A percentile compares a stretch with the other conserved stretches of the same genome.
Evolutionary conservation across 2,888 invertebrate species (phyloP).

Genomic region (Lasioglossum pauxillum): DNA sequence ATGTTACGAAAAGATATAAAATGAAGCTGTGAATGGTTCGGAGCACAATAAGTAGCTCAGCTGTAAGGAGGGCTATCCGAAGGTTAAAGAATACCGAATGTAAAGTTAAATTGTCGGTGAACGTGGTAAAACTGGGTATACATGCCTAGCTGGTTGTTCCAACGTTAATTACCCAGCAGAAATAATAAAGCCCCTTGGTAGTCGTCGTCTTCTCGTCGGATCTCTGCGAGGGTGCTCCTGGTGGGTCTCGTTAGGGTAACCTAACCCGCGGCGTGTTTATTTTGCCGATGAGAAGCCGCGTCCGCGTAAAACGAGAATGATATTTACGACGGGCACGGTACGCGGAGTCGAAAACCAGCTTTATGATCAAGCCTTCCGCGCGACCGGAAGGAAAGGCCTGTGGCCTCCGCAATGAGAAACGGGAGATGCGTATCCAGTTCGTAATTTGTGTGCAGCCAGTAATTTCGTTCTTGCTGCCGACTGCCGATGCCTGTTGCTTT

Average conservation of each 20-base stretch:
- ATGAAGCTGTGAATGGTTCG: background rate
- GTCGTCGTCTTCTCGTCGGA: constrained; percentile 53
- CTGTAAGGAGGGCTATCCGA: background rate
- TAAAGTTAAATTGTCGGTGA: background rate
- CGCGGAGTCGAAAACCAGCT: constrained; percentile 66
- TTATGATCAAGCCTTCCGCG: constrained; percentile 69
- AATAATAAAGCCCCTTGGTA: constrained; percentile 58
- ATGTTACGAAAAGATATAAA: background rate
- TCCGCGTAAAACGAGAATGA: constrained; percentile 72
- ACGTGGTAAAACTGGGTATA: background rate
- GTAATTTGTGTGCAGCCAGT: constrained; percentile 69
- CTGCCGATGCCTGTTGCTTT: constrained; percentile 58
- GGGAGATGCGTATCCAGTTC: constrained; percentile 68
- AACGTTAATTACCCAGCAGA: constrained; percentile 58
- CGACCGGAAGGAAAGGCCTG: constrained; percentile 36
- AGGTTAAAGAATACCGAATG: background rate
- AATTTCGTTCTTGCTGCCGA: constrained; percentile 63
- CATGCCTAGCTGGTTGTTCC: background rate
- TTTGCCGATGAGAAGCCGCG: constrained; percentile 72
- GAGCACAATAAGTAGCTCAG: background rate
- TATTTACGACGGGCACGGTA: constrained; percentile 63
- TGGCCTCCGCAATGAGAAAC: constrained; percentile 42
- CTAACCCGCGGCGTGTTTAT: constrained; percentile 67
- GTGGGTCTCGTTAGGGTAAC: constrained; percentile 67
- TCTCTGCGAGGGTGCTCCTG: constrained; percentile 12